phyloP scores from a whole-genome alignment of 1,140 invertebrate species.

The Mylabris phalerata region DNA sequence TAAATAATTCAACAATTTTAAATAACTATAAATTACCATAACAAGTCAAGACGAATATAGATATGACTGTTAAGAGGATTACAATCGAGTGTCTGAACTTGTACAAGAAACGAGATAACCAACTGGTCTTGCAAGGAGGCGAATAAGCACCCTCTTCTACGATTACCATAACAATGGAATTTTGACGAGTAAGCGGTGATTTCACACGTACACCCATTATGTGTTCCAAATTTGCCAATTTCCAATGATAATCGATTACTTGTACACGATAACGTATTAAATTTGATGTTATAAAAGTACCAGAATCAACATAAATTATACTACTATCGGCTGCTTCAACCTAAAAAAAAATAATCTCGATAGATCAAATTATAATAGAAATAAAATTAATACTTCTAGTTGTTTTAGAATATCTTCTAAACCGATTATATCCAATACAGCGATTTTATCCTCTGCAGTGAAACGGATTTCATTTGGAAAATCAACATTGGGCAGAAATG shows the following conservation, averaged over 20 bases:
- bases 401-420: conserved; percentile 28
- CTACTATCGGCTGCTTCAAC: conserved; percentile 30
- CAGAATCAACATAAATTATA: conserved; percentile 27
- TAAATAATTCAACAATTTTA: neutral
- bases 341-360: conserved; percentile 19
- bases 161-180: conserved; percentile 22
- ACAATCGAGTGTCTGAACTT: conserved; percentile 28
- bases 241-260: conserved; percentile 37
- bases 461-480: conserved; percentile 20
- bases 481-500: conserved; percentile 31
- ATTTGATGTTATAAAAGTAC: conserved; percentile 14
- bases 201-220: conserved; percentile 30
- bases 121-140: no score
- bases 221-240: conserved; percentile 32
- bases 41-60: conserved; percentile 34
- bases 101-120: no score
- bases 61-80: conserved; percentile 27
- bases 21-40: conserved; percentile 26
- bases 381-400: conserved; percentile 23
- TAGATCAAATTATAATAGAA: neutral
- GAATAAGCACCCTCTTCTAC: neutral
- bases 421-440: conserved; percentile 26
- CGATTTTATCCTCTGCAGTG: conserved; percentile 21
- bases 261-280: conserved; percentile 26
- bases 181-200: conserved; percentile 32